phyloP scores from a whole-genome alignment of 2,888 invertebrate species.

The Tridacna gigas region DNA sequence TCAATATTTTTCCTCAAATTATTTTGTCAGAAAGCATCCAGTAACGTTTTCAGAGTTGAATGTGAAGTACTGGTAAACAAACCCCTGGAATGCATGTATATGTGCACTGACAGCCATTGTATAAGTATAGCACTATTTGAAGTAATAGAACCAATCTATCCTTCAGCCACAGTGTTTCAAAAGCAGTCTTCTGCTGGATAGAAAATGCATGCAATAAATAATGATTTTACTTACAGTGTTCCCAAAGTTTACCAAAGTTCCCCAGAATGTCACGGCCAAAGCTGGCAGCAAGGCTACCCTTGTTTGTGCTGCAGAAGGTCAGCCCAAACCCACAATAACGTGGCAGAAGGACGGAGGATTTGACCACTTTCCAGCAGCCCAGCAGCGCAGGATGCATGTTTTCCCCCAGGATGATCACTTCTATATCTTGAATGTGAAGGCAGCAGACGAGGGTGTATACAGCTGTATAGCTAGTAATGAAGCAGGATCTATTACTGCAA shows the following conservation, averaged over 20 bases:
- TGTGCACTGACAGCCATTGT: neutral
- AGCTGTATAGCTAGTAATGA: conserved; percentile 96
- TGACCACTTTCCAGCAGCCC: conserved; percentile 93
- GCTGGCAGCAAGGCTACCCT: conserved; percentile 94
- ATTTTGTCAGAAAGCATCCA: no score
- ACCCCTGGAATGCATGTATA: no score
- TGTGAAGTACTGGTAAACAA: no score
- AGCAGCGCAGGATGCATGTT: conserved; percentile 96
- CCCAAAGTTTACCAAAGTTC: conserved; percentile 93
- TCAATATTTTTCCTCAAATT: no score
- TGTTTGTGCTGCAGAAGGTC: conserved; percentile 95
- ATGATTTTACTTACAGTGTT: conserved; percentile 88
- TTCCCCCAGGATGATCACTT: conserved; percentile 96
- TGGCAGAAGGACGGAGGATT: conserved; percentile 86
- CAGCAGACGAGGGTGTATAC: conserved; percentile 95
- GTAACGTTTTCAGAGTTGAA: no score
- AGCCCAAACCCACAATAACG: conserved; percentile 89
- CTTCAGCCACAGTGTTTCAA: neutral
- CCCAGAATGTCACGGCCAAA: conserved; percentile 93
- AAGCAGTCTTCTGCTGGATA: no score
- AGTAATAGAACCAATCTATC: neutral
- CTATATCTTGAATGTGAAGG: conserved; percentile 96
- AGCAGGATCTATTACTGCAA: conserved; percentile 94
- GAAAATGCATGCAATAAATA: no score
- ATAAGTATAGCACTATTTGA: no score